Conservation (phyloP, 2,888 invertebrate species). For the Tillus elongatus region DNA sequence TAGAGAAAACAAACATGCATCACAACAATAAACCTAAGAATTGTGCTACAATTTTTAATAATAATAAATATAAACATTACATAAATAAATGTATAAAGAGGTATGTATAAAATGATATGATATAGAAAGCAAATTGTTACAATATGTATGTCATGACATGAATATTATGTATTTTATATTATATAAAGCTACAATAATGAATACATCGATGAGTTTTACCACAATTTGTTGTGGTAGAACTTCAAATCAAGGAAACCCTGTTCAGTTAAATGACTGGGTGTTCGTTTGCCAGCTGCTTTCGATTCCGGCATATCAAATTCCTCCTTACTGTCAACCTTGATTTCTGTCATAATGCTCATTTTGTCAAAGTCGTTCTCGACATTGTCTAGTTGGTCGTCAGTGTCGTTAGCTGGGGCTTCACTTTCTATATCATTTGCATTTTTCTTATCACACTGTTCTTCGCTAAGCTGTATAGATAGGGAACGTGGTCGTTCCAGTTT, state of each 20-base stretch:
- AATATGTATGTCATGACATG: no score
- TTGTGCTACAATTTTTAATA: no score
- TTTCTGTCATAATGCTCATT: no score
- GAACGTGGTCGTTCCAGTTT: conserved; percentile 44
- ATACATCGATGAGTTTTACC: conserved; percentile 44
- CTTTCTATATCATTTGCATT: conserved; percentile 19
- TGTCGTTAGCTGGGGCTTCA: conserved; percentile 20
- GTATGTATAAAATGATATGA: no score
- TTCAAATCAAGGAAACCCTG: conserved; percentile 66
- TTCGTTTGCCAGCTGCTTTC: conserved; percentile 35
- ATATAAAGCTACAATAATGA: conserved; percentile 1
- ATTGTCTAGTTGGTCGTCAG: conserved; percentile 13
- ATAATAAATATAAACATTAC: no score
- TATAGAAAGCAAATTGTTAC: no score
- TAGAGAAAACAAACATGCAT: no score
- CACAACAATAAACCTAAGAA: no score
- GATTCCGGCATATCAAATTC: conserved; percentile 6
- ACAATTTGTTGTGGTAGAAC: conserved; percentile 68
- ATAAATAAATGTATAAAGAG: no score
- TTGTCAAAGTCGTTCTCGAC: no score
- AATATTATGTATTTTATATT: no score
- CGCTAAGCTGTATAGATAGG: conserved; percentile 45
- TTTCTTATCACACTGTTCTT: conserved; percentile 30
- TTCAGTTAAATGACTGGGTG: conserved; percentile 46
- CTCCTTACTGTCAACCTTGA: conserved; percentile 4